Evolutionary conservation across 2,113 vertebrate genomes (phyloP).

Genomic region (Columbina picui): DNA sequence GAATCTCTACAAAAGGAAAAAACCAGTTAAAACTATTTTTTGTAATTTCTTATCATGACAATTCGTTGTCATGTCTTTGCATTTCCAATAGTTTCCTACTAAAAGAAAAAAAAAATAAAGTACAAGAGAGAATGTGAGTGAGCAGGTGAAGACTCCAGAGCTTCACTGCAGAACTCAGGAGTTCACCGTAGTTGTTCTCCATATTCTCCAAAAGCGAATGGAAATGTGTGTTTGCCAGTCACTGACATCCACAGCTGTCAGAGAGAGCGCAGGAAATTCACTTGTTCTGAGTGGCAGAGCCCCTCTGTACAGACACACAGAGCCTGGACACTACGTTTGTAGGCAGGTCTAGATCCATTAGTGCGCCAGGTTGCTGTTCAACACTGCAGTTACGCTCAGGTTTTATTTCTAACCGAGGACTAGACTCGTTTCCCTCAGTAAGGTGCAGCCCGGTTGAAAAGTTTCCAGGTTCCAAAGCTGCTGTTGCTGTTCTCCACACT

Average conservation of each 20-base stretch:
- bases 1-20: rapidly evolving
- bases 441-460: not conserved
- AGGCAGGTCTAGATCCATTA: not conserved
- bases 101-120: not conserved
- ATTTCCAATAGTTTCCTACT: not conserved
- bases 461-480: not conserved
- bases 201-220: not conserved
- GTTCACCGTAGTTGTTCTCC: not conserved
- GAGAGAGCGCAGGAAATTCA: not conserved
- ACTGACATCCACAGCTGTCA: not conserved
- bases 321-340: not conserved
- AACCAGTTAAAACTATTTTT: not conserved
- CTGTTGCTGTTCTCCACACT: rapidly evolving
- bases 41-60: not conserved
- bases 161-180: not conserved
- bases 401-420: not conserved
- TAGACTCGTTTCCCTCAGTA: not conserved
- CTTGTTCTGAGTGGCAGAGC: not conserved
- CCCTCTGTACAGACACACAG: not conserved
- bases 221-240: not conserved
- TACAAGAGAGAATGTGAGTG: not conserved
- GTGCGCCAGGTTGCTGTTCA: not conserved
- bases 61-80: not conserved
- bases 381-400: too few relatives aligned
- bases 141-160: not conserved